phyloP scores from a whole-genome alignment of 2,113 vertebrate species.

The Megaptera novaeangliae region DNA sequence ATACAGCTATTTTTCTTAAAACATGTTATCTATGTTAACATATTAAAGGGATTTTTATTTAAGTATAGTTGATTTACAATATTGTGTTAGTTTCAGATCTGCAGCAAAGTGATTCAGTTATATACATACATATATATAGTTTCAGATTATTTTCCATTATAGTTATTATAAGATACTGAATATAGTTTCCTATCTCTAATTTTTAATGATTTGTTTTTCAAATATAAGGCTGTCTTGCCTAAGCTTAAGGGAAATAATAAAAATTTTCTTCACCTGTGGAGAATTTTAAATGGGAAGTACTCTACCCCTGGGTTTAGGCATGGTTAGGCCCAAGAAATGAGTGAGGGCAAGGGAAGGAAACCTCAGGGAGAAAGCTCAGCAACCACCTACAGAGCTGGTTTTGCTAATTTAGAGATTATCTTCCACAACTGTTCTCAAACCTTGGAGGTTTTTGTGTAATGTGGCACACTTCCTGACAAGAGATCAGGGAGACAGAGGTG shows the following conservation, averaged over 20 bases:
- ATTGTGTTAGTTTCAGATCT: background rate
- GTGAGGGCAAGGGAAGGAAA: background rate
- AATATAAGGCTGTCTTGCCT: background rate
- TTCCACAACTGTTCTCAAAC: background rate
- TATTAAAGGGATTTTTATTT: background rate
- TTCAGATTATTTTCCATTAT: background rate
- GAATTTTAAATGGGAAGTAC: background rate
- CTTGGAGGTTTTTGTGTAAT: background rate
- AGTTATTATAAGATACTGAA: background rate
- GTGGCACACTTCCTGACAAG: background rate
- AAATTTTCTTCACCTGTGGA: background rate
- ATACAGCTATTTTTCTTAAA: background rate
- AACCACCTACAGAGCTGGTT: background rate
- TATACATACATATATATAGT: background rate
- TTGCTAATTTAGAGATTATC: background rate
- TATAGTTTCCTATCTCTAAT: background rate
- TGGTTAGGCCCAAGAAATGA: background rate
- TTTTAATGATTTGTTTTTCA: slow-evolving; percentile 26
- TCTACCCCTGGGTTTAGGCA: background rate
- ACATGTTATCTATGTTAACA: background rate
- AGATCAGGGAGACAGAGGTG: background rate
- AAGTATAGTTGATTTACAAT: background rate
- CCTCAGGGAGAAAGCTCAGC: background rate
- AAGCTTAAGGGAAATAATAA: background rate
- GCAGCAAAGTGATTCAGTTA: background rate